These are phyloP conservation scores for Baryphthengus martii DNA, from an alignment of 2,113 vertebrate genomes.

Conservation along the genomic window DNA sequence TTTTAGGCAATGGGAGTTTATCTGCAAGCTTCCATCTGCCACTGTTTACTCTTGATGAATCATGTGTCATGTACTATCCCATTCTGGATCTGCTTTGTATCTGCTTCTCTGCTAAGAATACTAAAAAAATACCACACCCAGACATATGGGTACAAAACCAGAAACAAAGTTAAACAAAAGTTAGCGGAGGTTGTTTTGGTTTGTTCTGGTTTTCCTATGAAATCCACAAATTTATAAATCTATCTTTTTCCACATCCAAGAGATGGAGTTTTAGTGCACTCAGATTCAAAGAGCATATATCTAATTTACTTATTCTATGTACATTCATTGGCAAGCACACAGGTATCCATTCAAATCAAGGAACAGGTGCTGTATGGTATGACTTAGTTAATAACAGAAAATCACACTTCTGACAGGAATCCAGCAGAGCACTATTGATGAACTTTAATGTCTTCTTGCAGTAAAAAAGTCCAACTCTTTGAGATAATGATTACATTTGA, in stretches of 20 bases:
- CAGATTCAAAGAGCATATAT: not conserved
- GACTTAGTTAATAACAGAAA: not conserved
- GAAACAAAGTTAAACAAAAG: not conserved
- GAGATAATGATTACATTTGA: not conserved
- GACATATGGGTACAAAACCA: not conserved
- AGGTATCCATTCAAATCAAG: not conserved
- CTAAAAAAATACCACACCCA: not conserved
- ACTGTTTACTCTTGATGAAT: constrained; percentile 1
- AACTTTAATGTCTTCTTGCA: not conserved
- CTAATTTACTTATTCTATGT: not conserved
- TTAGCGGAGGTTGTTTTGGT: not conserved
- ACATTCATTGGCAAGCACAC: not conserved
- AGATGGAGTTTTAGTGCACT: not conserved
- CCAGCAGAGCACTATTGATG: not conserved
- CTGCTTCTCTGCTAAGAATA: not conserved
- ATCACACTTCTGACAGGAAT: not conserved
- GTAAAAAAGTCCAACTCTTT: not conserved
- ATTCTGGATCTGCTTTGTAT: constrained; percentile 15
- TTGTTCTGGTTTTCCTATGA: not conserved
- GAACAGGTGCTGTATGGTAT: not conserved
- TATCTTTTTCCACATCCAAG: not conserved
- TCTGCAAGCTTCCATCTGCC: constrained; percentile 3
- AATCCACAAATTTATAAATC: not conserved
- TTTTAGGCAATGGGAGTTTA: not conserved
- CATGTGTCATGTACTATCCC: not conserved